Base-by-base conservation (phyloP, 2,113 vertebrate genomes). In the Okapia johnstoni region DNA sequence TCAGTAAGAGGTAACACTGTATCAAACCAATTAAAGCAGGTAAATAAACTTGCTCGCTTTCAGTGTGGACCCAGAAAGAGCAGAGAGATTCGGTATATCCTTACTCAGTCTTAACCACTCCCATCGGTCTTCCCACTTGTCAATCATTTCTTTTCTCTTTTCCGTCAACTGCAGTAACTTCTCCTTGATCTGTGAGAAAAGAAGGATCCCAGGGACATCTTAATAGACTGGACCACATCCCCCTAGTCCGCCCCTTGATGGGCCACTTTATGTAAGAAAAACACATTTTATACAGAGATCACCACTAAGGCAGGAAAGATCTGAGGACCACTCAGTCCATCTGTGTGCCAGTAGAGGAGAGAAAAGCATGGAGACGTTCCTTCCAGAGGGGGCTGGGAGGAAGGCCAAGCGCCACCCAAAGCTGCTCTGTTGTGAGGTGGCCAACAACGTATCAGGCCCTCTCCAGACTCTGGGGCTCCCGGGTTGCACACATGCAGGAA, bases 91-190 rank as follows among this genome's bases (percentile, higher is more conserved):
- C 80, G 96, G 50, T 6, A 46, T 0, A 1, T 97, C 55, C 99
- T 99, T 99, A 99, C 99, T 99, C 98, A 99, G 98, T 99, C 99
- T 99, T n/a, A 99, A 99, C 99, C 99, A 99, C 96, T 99, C 99
- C 99, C 99, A 99, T 98, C 99, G 99, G 98, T 99, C 99, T 99
- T 99, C 99, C 99, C 99, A 99, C 94, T 99, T 99, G 99, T 99
- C 99, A 98, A 99, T 99, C 99, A 99, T 99, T 96, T 99, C 99
- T 99, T 99, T 99, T 98, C 99, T 99, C 98, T 99, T 99, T 97
- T 99, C 99, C 0, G 99, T 99, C 98, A 99, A 98, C 98, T 99
- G 99, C 94, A 99, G 98, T 96, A 99, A 98, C 98, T 99, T 99
- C 94, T 99, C 99, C 97, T 99, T 99, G 93, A 99, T 99, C 99